These are phyloP conservation scores for Lordiphosa stackelbergi DNA, from an alignment of 1,140 invertebrate species.

Conservation along the genomic window DNA sequence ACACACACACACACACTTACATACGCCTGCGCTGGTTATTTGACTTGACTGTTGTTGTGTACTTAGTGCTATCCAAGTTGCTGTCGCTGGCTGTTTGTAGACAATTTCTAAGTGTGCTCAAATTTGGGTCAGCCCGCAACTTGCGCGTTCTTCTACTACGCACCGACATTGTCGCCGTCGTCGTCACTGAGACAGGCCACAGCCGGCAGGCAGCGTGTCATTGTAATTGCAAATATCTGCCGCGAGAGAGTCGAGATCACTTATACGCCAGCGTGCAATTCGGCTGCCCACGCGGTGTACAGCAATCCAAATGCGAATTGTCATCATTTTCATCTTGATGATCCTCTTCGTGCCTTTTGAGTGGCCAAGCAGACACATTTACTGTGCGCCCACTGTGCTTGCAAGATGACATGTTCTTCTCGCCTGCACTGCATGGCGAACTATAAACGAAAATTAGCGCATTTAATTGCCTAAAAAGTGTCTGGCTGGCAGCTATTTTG, in stretches of 20 bases:
- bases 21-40: slow-evolving; percentile 49
- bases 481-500: slow-evolving; percentile 34
- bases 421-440: no score
- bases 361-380: slow-evolving; percentile 11
- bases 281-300: slow-evolving; percentile 45
- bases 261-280: slow-evolving; percentile 42
- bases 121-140: slow-evolving; percentile 56
- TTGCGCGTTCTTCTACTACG: slow-evolving; percentile 18
- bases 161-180: slow-evolving; percentile 37
- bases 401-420: no score
- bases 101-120: slow-evolving; percentile 72
- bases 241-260: slow-evolving; percentile 23
- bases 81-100: slow-evolving; percentile 51
- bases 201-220: slow-evolving; percentile 54
- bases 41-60: slow-evolving; percentile 50
- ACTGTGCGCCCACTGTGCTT: slow-evolving; percentile 4
- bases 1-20: slow-evolving; percentile 24
- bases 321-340: slow-evolving; percentile 54
- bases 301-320: slow-evolving; percentile 40
- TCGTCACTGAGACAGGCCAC: slow-evolving; percentile 10
- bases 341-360: slow-evolving; percentile 15
- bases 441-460: slow-evolving; percentile 65
- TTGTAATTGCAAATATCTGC: slow-evolving; percentile 75
- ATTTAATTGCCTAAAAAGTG: slow-evolving; percentile 72
- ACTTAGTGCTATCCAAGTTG: slow-evolving; percentile 68